A percentile compares a stretch with the other conserved stretches of the same genome.
Conservation (phyloP, 30 jellyfish, hydroid and myxozoan genomes). For the Catostylus mosaicus region DNA sequence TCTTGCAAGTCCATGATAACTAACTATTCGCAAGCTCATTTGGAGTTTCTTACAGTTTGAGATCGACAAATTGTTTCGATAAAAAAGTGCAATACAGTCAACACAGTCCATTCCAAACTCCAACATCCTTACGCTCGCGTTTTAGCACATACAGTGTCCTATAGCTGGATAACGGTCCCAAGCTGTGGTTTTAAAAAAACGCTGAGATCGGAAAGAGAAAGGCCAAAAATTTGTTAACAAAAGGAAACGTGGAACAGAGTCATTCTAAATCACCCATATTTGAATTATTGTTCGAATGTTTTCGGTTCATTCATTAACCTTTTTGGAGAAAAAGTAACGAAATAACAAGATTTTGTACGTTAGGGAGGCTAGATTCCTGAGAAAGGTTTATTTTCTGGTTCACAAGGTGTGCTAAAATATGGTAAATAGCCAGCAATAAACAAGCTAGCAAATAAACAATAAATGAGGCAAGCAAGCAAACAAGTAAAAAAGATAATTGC, state of each 20-base stretch:
- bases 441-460: too few relatives aligned
- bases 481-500: too few relatives aligned
- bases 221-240: slow-evolving; percentile 6
- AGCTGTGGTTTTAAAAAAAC: slow-evolving; percentile 18
- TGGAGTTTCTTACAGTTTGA: too few relatives aligned
- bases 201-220: slow-evolving; percentile 1
- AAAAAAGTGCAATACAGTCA: neutral
- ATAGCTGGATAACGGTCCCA: slow-evolving; percentile 42
- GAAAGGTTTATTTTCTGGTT: too few relatives aligned
- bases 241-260: neutral
- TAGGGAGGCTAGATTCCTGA: too few relatives aligned
- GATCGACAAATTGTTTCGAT: neutral
- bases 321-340: too few relatives aligned
- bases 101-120: neutral
- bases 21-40: too few relatives aligned
- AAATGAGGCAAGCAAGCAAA: too few relatives aligned
- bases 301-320: slow-evolving; percentile 19
- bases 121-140: neutral
- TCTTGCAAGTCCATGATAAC: too few relatives aligned
- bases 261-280: neutral
- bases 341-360: too few relatives aligned
- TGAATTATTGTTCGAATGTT: neutral
- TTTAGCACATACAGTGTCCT: neutral
- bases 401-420: too few relatives aligned
- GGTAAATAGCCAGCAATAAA: too few relatives aligned